Evolutionary conservation across 2,888 invertebrate species (phyloP), one percentile per base, ranked within the genome.

Genomic region (Drosophila koepferae): DNA sequence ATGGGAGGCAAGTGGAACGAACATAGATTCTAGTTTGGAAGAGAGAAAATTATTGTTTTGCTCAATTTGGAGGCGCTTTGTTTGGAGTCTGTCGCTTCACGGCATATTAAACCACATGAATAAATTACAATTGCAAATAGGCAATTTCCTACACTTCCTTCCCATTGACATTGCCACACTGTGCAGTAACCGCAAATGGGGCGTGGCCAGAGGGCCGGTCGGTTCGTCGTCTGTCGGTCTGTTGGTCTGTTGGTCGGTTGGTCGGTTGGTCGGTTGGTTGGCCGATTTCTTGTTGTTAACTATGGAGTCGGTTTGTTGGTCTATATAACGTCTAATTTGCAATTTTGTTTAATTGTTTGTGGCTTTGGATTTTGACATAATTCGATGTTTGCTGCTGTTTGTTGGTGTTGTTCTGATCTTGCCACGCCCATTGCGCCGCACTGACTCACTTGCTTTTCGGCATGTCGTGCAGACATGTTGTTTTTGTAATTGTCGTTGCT

Each of bases 71-170:
- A 61, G 79, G 49, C 46, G 72, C 48, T 68, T 77, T 80, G 64
- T 76, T 56, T 75, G 68, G 71, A 74, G 85, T 71, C 77, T 75
- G 71, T 59, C 74, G 82, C 83, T 87, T 89, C 88, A 89, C 79
- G 87, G 86, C 86, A 74, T 89, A 82, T 86, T 86, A 89, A 87
- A 78, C 86, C 84, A 82, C 83, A 87, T 89, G 89, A 87, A 87
- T 87, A 89, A 87, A 87, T 87, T 89, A 89, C 89, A 89, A 89
- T 87, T 87, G 89, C 89, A 89, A 89, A 89, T 87, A 87, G 87
- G 87, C 87, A 89, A 89, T 87, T 89, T 87, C 87, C 87, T 83
- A 79, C 89, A 89, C 89, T 86, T 86, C 86, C 86, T 89, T 86
- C 81, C 86, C 80, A 82, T 76, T 72, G 69, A 64, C 75, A 68